Evolutionary conservation across 2,113 vertebrate genomes (phyloP).

Genomic region (Myrmecophaga tridactyla): DNA sequence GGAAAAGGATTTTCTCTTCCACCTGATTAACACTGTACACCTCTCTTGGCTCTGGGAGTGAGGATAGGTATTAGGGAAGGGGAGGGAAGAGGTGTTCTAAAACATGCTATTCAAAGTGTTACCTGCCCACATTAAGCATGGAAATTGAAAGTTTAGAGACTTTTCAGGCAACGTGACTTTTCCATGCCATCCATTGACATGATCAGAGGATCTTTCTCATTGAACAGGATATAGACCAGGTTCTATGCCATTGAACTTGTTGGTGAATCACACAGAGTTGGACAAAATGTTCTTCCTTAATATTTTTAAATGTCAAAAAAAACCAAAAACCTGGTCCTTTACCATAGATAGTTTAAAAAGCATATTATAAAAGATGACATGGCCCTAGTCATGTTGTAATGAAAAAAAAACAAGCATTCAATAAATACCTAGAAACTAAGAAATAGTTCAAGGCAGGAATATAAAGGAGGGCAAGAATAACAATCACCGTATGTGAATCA

Average conservation of each 20-base stretch:
- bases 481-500: no score
- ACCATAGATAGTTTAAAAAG: neutral
- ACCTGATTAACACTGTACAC: neutral
- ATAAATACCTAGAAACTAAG: neutral
- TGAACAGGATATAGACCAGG: neutral
- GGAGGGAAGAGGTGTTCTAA: neutral
- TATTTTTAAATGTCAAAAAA: neutral
- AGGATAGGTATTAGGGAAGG: no score
- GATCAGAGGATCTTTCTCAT: neutral
- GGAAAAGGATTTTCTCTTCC: neutral
- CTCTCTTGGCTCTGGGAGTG: neutral
- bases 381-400: neutral
- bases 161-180: neutral
- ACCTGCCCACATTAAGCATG: neutral
- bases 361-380: neutral
- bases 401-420: slow-evolving; percentile 3
- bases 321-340: neutral
- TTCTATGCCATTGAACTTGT: neutral
- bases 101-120: neutral
- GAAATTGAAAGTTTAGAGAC: neutral
- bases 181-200: neutral
- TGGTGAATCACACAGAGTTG: neutral
- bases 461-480: neutral
- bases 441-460: neutral
- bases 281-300: neutral